A percentile compares a stretch with the other conserved stretches of the same genome.
Evolutionary conservation across 2,797 vertebrate genomes (phyloP).

Genomic region (Choloepus didactylus): DNA sequence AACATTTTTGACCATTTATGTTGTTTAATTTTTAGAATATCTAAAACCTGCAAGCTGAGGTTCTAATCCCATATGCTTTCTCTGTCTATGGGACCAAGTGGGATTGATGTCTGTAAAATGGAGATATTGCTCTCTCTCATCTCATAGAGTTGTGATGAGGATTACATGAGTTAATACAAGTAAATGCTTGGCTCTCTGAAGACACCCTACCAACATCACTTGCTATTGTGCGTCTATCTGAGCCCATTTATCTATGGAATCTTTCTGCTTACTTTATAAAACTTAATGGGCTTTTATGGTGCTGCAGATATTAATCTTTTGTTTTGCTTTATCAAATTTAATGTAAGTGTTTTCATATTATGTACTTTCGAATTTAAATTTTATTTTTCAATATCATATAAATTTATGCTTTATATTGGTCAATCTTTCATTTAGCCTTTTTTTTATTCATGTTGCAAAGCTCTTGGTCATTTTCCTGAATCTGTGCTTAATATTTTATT

Average conservation of each 20-base stretch:
- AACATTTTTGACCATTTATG: not conserved
- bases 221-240: not conserved
- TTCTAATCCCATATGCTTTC: not conserved
- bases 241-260: not conserved
- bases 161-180: not conserved
- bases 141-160: not conserved
- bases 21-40: not conserved
- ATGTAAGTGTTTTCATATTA: not conserved
- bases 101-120: not conserved
- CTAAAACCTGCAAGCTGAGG: not conserved
- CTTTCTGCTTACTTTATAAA: not conserved
- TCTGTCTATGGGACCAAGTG: not conserved
- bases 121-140: not conserved
- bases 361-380: not conserved
- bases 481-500: not conserved
- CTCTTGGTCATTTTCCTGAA: not conserved
- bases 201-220: not conserved
- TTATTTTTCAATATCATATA: not conserved
- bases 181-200: not conserved
- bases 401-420: not conserved
- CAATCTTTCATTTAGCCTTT: not conserved
- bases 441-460: not conserved
- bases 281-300: not conserved
- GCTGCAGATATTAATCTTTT: not conserved
- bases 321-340: not conserved